Evolutionary conservation across 2,888 invertebrate species (phyloP), one percentile per base, ranked within the genome.

Genomic region (Desoria tigrina): DNA sequence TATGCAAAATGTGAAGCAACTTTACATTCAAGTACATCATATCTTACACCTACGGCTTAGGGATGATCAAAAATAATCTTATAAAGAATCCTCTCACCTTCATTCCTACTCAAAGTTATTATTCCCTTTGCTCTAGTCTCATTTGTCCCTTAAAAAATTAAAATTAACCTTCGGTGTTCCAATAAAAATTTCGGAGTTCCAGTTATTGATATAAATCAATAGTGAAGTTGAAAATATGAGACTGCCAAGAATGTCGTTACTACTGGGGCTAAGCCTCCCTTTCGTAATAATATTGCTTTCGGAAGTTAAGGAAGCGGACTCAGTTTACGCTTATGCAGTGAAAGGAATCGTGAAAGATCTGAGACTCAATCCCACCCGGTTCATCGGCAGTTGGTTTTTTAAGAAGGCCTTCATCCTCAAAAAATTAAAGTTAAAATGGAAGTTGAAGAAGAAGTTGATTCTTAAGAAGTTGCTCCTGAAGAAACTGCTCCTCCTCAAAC

Each of bases 261-360:
- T 67, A 1, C 7, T 55, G 1, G n/a, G 50, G 14, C 24, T 63
- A 1, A 7, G 23, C n/a, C 24, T 63, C n/a, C 37, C 60, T 2
- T 1, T 67, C 1, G 27, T 63, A 49, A 50, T 63, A 18, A n/a
- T 68, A 21, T 16, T 68, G n/a, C 7, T 57, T 1, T 32, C 11
- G 6, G 39, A 66, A 24, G 69, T 69, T 14, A 55, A 66, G 3
- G 69, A 71, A 26, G 57, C 68, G 18, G 59, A 68, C 21, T 71
- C 74, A 7, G 21, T 69, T 24, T 75, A 73, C 51, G 70, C 75
- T 1, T 75, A 75, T 53, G 68, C 74, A 11, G 42, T 75, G 1
- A 70, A 74, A 63, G 75, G 75, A n/a, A 67, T 73, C 45, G 75
- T 75, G 14, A 26, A 64, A 24, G 75, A 75, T 49, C 67, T 75